phyloP scores from a whole-genome alignment of 1,140 invertebrate genomes.

The Caenorhabditis brenneri region DNA sequence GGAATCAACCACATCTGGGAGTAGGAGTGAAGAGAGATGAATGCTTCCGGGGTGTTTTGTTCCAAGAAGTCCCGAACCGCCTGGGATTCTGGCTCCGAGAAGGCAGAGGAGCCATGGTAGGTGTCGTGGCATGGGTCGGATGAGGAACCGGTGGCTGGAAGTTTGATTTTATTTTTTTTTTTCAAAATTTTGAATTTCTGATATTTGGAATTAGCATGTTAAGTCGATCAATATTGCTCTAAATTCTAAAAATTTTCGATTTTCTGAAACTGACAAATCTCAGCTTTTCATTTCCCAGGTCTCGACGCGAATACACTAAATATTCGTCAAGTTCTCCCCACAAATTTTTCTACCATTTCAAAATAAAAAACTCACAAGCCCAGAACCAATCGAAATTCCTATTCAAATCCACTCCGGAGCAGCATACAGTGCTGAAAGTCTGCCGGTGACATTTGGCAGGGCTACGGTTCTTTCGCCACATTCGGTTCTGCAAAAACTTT shows the following conservation, averaged over 20 bases:
- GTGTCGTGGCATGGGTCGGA: conserved; percentile 86
- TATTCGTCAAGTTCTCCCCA: too few relatives aligned
- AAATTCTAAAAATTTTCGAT: too few relatives aligned
- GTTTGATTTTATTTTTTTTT: conserved; percentile 4
- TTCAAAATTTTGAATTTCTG: too few relatives aligned
- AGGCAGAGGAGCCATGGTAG: conserved; percentile 84
- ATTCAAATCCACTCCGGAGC: conserved; percentile 71
- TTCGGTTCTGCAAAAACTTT: conserved; percentile 70
- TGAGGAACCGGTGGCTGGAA: conserved; percentile 78
- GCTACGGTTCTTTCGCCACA: conserved; percentile 72
- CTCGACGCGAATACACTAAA: too few relatives aligned
- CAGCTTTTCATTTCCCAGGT: too few relatives aligned
- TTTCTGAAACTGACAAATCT: too few relatives aligned
- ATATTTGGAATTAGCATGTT: too few relatives aligned
- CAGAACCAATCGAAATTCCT: conserved; percentile 71
- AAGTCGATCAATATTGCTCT: too few relatives aligned
- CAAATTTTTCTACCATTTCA: too few relatives aligned
- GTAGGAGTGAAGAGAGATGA: conserved; percentile 71
- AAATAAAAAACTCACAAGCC: conserved; percentile 64
- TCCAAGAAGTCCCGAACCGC: conserved; percentile 73
- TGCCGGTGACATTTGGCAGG: conserved; percentile 61
- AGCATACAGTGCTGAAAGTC: conserved; percentile 61
- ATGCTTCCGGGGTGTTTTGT: conserved; percentile 57
- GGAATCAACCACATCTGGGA: conserved; percentile 71
- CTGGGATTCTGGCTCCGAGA: conserved; percentile 88